Conservation (phyloP, 1,140 invertebrate species). For the Oryzaephilus surinamensis region DNA sequence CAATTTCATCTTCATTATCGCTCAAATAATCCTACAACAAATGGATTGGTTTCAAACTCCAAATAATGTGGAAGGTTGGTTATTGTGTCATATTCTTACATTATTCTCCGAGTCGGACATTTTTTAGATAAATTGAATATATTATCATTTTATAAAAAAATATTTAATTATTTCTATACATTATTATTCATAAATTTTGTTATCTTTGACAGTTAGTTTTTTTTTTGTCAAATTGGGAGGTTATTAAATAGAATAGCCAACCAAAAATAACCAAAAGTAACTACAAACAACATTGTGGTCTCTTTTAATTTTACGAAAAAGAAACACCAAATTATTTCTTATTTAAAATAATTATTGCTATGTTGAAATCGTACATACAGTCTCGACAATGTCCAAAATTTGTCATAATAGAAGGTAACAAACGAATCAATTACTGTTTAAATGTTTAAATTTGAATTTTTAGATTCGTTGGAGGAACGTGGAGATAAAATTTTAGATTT, state of each 20-base stretch:
- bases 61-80: slow-evolving; percentile 5
- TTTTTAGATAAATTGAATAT: no score
- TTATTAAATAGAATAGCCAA: slow-evolving; percentile 3
- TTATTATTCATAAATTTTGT: no score
- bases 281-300: neutral
- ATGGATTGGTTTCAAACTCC: slow-evolving; percentile 2
- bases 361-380: slow-evolving; percentile 29
- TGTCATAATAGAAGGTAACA: slow-evolving; percentile 28
- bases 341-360: slow-evolving; percentile 9
- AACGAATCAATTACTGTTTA: slow-evolving; percentile 3
- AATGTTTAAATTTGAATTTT: slow-evolving; percentile 13
- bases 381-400: slow-evolving; percentile 25
- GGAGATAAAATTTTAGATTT: slow-evolving; percentile 21
- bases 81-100: slow-evolving; percentile 12
- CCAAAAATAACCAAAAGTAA: neutral
- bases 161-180: no score
- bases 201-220: slow-evolving; percentile 3
- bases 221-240: slow-evolving; percentile 4
- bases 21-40: slow-evolving; percentile 30
- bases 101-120: slow-evolving; percentile 23
- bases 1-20: slow-evolving; percentile 58
- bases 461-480: slow-evolving; percentile 26
- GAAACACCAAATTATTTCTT: slow-evolving; percentile 2
- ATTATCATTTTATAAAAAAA: no score
- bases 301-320: neutral